Evolutionary conservation across 37 sponge, comb jelly and placozoan genomes (phyloP), one percentile per base, ranked within the genome.

Genomic region (Aplysina aerophoba): DNA sequence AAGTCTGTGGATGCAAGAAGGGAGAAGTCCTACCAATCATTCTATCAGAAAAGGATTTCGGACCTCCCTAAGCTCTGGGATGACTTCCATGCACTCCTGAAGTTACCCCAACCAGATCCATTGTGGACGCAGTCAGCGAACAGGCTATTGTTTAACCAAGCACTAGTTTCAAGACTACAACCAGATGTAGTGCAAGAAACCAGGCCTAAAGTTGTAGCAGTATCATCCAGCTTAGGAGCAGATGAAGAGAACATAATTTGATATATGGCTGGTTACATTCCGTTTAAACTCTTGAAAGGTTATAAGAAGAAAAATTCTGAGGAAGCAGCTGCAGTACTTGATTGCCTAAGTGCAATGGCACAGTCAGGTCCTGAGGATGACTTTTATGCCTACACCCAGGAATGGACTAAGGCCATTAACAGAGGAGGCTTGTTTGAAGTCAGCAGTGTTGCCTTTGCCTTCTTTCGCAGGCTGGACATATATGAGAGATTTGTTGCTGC

Each of bases 211-310:
- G 31, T 33, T 28, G n/a, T 14, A 21, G 28, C 6, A 3, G 28
- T 11, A 8, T 5, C 1, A 21, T 37, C 5, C 6, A 6, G 4
- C 36, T 71, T 71, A 37, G 73, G 73, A 21, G 37, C 73, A 8
- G 73, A 71, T 33, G 73, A 71, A 34, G 73, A 71, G 20, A 71
- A 71, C 34, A 33, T 71, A 4, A 14, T 71, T 17, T 11, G 73
- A 28, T 71, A 71, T 33, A 71, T 71, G 73, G 31, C 73, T 13
- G 73, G 73, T 12, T 71, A 71, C 28, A 34, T 71, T 5, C 73
- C 73, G 6, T 71, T 71, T 14, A 35, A 71, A 12, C 37, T 71
- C 1, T 5, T 71, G 2, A 4, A 71, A 33, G 36, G 2, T 20
- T 71, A 71, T 37, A 33, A 27, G 28, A 71, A 71, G 73, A 71